Percentiles rank a stretch among this genome's conserved stretches.
Conservation (phyloP, 1,140 invertebrate genomes). For the Lineus longissimus region DNA sequence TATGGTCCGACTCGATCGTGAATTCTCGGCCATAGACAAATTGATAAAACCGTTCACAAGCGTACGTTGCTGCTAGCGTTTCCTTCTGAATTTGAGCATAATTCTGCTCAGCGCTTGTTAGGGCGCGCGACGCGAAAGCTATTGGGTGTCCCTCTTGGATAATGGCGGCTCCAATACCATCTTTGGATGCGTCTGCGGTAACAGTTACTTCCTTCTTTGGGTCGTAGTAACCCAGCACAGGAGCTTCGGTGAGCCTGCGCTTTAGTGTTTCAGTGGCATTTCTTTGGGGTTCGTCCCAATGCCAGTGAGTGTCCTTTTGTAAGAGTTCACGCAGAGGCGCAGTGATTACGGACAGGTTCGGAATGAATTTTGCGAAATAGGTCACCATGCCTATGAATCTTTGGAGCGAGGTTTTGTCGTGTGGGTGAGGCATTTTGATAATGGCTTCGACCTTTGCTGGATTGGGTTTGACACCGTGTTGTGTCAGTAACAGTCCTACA, state of each 20-base stretch:
- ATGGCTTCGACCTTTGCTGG: slow-evolving; percentile 47
- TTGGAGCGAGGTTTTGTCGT: slow-evolving; percentile 36
- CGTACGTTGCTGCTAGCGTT: slow-evolving; percentile 5
- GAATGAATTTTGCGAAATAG: slow-evolving; percentile 55
- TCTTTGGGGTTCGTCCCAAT: slow-evolving; percentile 31
- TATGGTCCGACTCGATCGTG: slow-evolving; percentile 37
- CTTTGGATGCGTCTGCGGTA: neutral
- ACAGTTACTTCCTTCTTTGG: neutral
- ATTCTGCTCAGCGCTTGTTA: slow-evolving; percentile 12
- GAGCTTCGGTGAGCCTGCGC: neutral
- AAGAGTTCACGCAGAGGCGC: slow-evolving; percentile 44
- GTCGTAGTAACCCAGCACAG: neutral
- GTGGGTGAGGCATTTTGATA: slow-evolving; percentile 44
- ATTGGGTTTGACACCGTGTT: neutral
- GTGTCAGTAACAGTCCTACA: slow-evolving; percentile 15
- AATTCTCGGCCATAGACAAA: slow-evolving; percentile 28
- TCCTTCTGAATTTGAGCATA: slow-evolving; percentile 25
- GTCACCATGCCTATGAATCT: slow-evolving; percentile 45
- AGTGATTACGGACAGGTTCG: slow-evolving; percentile 43
- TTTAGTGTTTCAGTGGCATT: slow-evolving; percentile 10
- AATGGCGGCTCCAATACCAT: neutral
- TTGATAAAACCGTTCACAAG: slow-evolving; percentile 20
- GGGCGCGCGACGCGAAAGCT: slow-evolving; percentile 7
- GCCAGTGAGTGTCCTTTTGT: no score
- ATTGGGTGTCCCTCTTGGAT: neutral